Evolutionary conservation across 2,113 vertebrate species (phyloP).

Genomic region (Crotophaga sulcirostris): DNA sequence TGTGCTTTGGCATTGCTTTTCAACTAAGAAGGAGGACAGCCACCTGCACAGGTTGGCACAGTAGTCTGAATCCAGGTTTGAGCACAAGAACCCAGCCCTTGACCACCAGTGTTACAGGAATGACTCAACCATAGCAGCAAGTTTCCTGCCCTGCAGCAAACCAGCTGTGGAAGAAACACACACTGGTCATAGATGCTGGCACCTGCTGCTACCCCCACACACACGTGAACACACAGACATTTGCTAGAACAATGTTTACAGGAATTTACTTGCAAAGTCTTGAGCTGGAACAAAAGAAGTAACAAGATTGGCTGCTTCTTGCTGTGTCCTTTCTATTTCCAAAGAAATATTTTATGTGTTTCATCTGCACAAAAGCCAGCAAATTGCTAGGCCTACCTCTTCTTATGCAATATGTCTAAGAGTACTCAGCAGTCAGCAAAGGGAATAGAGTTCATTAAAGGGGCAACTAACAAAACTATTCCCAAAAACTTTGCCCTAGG

Average conservation of each 20-base stretch:
- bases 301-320: background rate
- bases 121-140: background rate
- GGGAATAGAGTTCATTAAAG: background rate
- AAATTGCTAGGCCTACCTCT: background rate
- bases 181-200: rapidly evolving
- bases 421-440: background rate
- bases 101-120: rapidly evolving
- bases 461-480: background rate
- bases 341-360: background rate
- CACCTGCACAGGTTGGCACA: rapidly evolving
- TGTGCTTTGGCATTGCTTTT: background rate
- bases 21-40: background rate
- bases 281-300: background rate
- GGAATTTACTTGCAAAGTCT: background rate
- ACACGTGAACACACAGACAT: rapidly evolving
- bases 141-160: background rate
- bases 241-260: background rate
- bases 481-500: background rate
- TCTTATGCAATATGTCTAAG: background rate
- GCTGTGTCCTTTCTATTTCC: background rate
- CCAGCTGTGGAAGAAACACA: background rate
- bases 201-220: rapidly evolving
- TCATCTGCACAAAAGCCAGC: background rate
- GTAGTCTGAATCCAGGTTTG: background rate
- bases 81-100: background rate